These are phyloP conservation scores for Ennomos fuscantarius DNA, from an alignment of 2,888 invertebrate genomes.

Conservation along the genomic window DNA sequence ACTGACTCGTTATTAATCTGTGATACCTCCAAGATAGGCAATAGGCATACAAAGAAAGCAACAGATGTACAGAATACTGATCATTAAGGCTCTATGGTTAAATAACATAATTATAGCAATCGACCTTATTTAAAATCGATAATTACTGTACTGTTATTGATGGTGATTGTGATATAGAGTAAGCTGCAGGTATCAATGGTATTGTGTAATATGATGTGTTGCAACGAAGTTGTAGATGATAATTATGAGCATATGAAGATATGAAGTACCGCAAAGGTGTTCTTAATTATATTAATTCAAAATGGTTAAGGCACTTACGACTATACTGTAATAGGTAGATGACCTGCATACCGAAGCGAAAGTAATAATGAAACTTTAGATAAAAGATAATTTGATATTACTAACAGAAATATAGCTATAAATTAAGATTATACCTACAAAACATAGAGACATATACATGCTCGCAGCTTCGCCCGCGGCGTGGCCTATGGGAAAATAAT, in stretches of 20 bases:
- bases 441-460: no score
- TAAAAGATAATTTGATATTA: no score
- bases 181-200: constrained; percentile 16
- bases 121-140: constrained; percentile 24
- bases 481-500: no score
- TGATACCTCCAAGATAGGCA: constrained; percentile 4
- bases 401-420: no score
- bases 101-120: constrained; percentile 23
- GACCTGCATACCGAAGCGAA: no score
- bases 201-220: constrained; percentile 17
- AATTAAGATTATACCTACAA: no score
- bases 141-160: constrained; percentile 34
- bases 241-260: constrained; percentile 12
- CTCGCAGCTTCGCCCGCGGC: no score
- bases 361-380: no score
- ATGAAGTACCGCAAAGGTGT: neutral
- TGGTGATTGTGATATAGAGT: constrained; percentile 23
- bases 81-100: constrained; percentile 21
- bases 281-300: constrained; percentile 6
- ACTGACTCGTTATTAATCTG: constrained; percentile 7
- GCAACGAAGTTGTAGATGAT: constrained; percentile 7
- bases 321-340: no score
- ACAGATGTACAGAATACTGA: constrained; percentile 1
- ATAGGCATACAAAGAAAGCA: neutral
- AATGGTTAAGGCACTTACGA: neutral